A percentile compares a stretch with the other conserved stretches of the same genome.
Evolutionary conservation across 2,113 vertebrate genomes (phyloP).

Genomic region (Aegotheles bennettii): DNA sequence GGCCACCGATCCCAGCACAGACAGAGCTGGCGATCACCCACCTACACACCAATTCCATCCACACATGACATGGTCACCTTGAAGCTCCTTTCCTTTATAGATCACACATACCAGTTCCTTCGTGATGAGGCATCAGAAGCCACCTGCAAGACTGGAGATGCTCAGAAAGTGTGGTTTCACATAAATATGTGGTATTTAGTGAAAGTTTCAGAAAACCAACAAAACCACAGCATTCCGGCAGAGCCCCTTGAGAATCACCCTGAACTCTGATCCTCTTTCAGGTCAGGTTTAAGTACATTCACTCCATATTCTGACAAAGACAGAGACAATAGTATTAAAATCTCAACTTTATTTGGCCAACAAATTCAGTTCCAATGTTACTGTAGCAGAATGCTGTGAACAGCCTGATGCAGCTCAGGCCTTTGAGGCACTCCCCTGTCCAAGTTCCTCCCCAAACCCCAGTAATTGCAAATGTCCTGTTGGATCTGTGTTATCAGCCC

Average conservation of each 20-base stretch:
- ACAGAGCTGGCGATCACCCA: no score
- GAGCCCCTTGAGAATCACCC: neutral
- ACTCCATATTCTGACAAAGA: neutral
- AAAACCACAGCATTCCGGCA: neutral
- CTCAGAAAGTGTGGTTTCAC: neutral
- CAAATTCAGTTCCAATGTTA: conserved; percentile 81
- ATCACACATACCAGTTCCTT: neutral
- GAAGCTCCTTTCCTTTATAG: neutral
- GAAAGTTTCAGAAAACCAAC: neutral
- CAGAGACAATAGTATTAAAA: conserved; percentile 66
- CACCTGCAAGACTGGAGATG: neutral
- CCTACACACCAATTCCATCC: neutral
- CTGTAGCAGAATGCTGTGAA: conserved; percentile 82
- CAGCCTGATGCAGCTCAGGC: neutral
- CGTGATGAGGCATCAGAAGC: no score
- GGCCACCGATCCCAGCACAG: no score
- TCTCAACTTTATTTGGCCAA: conserved; percentile 94
- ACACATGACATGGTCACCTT: rapidly evolving
- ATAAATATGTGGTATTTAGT: neutral
- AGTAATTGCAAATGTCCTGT: neutral
- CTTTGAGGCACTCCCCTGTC: neutral
- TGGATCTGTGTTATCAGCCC: neutral
- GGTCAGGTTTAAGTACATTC: neutral
- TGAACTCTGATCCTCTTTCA: neutral
- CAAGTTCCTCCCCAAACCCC: conserved; percentile 19